Evolutionary conservation across 2,797 vertebrate species (phyloP).

Genomic region (Ispidina lecontei): DNA sequence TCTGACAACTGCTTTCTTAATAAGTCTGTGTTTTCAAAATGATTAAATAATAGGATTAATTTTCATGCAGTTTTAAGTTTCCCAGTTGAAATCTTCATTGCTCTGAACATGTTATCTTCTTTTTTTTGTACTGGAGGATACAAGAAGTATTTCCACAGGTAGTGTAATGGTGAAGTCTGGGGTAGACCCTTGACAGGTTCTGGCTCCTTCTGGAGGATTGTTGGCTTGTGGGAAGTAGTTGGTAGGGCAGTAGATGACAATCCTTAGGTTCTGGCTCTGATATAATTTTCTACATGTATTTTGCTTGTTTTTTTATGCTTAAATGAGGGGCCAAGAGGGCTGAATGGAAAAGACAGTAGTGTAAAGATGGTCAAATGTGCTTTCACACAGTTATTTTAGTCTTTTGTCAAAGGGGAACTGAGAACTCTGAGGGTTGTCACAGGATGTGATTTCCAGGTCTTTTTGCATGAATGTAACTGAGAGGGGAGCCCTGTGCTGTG

Average conservation of each 20-base stretch:
- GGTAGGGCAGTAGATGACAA: background rate
- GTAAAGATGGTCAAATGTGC: background rate
- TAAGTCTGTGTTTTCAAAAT: background rate
- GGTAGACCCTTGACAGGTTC: background rate
- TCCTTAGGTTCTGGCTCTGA: background rate
- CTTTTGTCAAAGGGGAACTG: background rate
- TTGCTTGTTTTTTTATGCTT: background rate
- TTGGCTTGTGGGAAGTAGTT: background rate
- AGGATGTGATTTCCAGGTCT: background rate
- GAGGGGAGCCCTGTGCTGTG: background rate
- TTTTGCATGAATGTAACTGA: background rate
- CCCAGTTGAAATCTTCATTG: background rate
- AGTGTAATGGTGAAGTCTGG: background rate
- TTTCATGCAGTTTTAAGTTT: background rate
- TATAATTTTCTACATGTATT: background rate
- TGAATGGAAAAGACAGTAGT: background rate
- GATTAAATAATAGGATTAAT: background rate
- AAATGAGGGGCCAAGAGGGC: background rate
- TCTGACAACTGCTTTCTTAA: constrained; percentile 23
- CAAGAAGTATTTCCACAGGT: background rate
- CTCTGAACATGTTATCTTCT: background rate
- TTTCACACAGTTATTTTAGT: background rate
- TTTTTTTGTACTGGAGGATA: background rate
- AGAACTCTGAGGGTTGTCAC: background rate
- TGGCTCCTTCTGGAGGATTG: background rate